These are phyloP conservation scores for Gymnothorax javanicus DNA, from an alignment of 2,797 vertebrate species.

Conservation along the genomic window DNA sequence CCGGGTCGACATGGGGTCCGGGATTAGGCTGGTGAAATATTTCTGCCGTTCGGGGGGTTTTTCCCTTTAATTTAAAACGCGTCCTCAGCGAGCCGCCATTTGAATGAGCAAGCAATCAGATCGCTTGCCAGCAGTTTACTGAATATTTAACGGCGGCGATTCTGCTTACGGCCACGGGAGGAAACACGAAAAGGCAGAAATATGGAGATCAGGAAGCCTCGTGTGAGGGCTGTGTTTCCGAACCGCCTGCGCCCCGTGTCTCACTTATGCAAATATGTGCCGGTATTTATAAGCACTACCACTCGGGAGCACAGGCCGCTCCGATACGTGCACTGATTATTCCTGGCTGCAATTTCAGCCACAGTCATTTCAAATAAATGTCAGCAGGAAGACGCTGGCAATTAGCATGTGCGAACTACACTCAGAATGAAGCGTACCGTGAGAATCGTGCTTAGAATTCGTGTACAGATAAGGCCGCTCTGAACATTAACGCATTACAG, in stretches of 20 bases:
- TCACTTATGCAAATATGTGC: neutral
- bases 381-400: neutral
- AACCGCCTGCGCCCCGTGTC: neutral
- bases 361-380: neutral
- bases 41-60: neutral
- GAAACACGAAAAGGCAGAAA: neutral
- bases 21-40: neutral
- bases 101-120: neutral
- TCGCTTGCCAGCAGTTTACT: neutral
- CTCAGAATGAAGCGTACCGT: neutral
- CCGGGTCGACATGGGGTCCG: neutral
- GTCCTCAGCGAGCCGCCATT: neutral
- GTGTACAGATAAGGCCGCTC: neutral
- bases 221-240: neutral
- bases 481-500: neutral
- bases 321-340: neutral
- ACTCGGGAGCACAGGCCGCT: neutral
- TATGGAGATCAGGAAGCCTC: neutral
- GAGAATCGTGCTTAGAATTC: neutral
- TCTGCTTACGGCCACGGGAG: neutral
- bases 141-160: neutral
- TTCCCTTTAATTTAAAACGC: neutral
- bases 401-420: neutral
- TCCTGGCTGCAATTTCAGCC: neutral
- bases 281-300: neutral